Evolutionary conservation across 2,797 vertebrate species (phyloP).

Genomic region (Lepus oiostolus): DNA sequence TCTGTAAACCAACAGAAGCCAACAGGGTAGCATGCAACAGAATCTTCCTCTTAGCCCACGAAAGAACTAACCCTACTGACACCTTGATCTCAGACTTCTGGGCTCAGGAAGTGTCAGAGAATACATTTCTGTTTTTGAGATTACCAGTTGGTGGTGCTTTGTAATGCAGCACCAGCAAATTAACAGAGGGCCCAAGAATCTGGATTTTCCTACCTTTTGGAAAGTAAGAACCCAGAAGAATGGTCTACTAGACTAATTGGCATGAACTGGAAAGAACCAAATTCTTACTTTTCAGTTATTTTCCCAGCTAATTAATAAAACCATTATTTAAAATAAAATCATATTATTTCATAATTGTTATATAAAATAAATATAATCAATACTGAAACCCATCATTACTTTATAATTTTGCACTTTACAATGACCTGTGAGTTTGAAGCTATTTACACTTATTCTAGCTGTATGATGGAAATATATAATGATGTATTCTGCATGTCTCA

Average conservation of each 20-base stretch:
- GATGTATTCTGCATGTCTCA: not conserved
- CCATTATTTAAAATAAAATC: constrained; percentile 56
- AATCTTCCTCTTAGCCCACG: not conserved
- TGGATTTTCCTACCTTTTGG: not conserved
- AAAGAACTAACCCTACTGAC: not conserved
- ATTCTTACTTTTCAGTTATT: constrained; percentile 50
- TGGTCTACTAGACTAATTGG: not conserved
- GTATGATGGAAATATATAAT: not conserved
- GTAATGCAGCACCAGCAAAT: not conserved
- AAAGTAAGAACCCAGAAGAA: not conserved
- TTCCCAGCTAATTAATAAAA: not conserved
- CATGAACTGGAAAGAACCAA: constrained; percentile 9
- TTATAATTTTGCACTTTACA: not conserved
- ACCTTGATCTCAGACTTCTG: not conserved
- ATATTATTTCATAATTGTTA: constrained; percentile 22
- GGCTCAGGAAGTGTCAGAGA: not conserved
- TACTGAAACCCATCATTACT: not conserved
- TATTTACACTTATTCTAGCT: not conserved
- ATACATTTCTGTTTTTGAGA: not conserved
- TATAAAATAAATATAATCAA: constrained; percentile 24
- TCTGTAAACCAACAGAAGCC: not conserved
- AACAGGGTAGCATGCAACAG: not conserved
- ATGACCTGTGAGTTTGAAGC: not conserved
- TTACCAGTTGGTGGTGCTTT: not conserved
- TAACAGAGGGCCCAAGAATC: not conserved